Percentiles rank a stretch among this genome's conserved stretches.
These are phyloP conservation scores for Sprattus sprattus DNA, from an alignment of 2,113 vertebrate species.

Conservation along the genomic window DNA sequence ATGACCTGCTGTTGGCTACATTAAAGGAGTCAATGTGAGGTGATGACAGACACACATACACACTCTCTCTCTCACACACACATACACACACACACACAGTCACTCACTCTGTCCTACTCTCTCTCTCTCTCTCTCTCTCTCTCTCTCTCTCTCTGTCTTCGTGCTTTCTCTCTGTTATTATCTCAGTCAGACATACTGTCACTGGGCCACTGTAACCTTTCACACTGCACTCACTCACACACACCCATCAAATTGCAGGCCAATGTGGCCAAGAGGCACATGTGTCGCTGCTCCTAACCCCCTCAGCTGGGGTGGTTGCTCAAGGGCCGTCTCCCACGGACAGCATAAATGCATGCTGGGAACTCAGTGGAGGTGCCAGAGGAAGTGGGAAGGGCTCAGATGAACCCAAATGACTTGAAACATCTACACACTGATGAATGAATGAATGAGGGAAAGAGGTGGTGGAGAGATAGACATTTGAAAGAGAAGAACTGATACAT, in stretches of 20 bases:
- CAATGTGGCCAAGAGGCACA: neutral
- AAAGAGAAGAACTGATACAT: neutral
- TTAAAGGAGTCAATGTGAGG: constrained; percentile 21
- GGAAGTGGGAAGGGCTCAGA: neutral
- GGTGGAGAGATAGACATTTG: neutral
- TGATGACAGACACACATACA: neutral
- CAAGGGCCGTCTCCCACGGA: neutral
- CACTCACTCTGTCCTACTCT: neutral
- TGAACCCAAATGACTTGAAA: neutral
- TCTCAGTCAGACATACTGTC: neutral
- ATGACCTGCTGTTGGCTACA: neutral
- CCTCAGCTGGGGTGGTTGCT: neutral
- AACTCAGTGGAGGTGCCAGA: neutral
- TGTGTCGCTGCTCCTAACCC: neutral
- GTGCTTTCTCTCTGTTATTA: neutral
- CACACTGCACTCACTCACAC: neutral
- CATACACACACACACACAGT: neutral
- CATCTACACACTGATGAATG: neutral
- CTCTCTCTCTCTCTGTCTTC: neutral
- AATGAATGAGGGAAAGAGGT: neutral
- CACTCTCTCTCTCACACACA: neutral
- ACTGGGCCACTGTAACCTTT: neutral
- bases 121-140: neutral
- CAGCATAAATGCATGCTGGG: neutral
- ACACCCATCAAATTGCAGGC: neutral